Base-by-base conservation (phyloP, 2,797 vertebrate species). In the Botia almorhae region DNA sequence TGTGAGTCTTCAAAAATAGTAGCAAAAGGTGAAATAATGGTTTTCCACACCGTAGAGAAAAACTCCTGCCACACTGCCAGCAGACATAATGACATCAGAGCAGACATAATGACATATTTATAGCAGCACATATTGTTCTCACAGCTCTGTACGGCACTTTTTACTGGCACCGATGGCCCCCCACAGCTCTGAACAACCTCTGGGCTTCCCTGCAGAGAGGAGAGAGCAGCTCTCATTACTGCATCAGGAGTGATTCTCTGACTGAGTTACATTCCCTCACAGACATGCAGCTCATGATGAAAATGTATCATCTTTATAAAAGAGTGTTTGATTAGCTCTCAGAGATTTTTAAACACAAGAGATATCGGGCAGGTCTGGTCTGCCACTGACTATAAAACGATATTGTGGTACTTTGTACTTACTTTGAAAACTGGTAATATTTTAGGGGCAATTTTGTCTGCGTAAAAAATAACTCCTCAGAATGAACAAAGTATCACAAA, bases 61-160 rank as follows among this genome's bases (percentile, higher is more conserved):
- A 67, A 67, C 74, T 55, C 61, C 61, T 76, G 50, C 74, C 51
- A 76, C 19, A 46, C 63, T 76, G 33, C 74, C 51, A 76, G 60
- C 60, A 75, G 73, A 65, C 60, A 50, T 74, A 74, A 74, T 74
- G 72, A 63, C 58, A 74, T 74, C 43, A 74, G 43, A 64, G 60
- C 60, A 75, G 23, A 51, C 23, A 65, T 76, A 76, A 76, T 67
- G 74, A 55, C 63, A 76, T 76, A 67, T 76, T 76, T 67, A 76
- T 67, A 19, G 51, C 61, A 55, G 39, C 61, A 76, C 74, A 39
- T 76, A 39, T 67, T 67, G 65, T 67, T 65, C 61, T 55, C 48
- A 36, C n/a, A 7, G 61, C 50, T 56, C 74, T 43, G 7, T 55
- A 55, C 23, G 74, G 13, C 74, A 76, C 74, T 67, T 76, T 75